Evolutionary conservation across 2,797 vertebrate species (phyloP).

Genomic region (Falco novaeseelandiae): DNA sequence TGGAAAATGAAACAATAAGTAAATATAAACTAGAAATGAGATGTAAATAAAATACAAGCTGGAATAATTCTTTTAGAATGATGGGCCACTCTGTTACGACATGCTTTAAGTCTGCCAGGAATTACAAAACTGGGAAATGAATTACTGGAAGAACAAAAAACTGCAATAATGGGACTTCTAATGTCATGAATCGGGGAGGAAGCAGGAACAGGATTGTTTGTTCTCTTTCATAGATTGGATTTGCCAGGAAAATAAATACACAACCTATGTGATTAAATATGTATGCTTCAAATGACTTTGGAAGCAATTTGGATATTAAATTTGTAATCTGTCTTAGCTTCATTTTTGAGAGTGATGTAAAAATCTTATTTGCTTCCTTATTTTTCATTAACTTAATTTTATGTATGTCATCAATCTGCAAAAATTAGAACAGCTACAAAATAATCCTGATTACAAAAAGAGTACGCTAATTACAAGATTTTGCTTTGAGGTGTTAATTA

Average conservation of each 20-base stretch:
- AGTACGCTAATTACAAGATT: slow-evolving; percentile 18
- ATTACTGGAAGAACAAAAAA: not conserved
- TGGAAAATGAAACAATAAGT: not conserved
- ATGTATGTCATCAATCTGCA: not conserved
- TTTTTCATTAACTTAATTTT: not conserved
- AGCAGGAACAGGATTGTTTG: not conserved
- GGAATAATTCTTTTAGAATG: not conserved
- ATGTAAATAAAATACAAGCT: not conserved
- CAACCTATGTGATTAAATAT: not conserved
- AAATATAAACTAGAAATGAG: not conserved
- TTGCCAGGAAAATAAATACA: not conserved
- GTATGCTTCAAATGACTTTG: not conserved
- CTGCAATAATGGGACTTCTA: not conserved
- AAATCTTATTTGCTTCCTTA: not conserved
- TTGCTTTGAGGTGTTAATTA: slow-evolving; percentile 57
- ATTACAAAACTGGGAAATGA: not conserved
- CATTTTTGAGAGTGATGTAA: not conserved
- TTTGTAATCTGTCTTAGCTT: not conserved
- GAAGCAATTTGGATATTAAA: not conserved
- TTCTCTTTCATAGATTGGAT: not conserved
- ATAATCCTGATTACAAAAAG: slow-evolving; percentile 20
- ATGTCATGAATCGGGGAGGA: not conserved
- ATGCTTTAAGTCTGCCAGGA: not conserved
- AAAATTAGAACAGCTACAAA: not conserved
- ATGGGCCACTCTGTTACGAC: not conserved